Evolutionary conservation across 1,140 invertebrate species (phyloP), one percentile per base, ranked within the genome.

Genomic region (Rhysida immarginata): DNA sequence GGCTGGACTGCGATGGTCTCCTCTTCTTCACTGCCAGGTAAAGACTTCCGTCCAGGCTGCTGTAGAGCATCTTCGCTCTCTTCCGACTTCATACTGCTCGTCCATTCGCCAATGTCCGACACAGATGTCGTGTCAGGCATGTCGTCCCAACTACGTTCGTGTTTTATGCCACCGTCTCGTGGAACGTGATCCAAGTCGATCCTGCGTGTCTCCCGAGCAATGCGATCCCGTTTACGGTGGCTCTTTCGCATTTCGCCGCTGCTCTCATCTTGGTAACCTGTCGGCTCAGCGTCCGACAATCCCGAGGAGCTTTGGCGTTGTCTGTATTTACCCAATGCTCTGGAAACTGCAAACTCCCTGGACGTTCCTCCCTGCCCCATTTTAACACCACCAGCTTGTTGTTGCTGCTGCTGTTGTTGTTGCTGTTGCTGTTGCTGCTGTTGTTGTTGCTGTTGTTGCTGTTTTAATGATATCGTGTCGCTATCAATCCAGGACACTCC

Each of bases 261-360:
- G 13, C 26, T 5, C 16, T 51, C 49, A 8, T 43, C 53, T 5
- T 5, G 27, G 8, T 16, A 11, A 8, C 42, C 21, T 16, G 21
- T 26, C 35, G 8, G 42, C 16, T 54, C 53, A 8, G 46, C 27
- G 24, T 41, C 53, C 24, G 42, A 29, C 44, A 23, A 35, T 26
- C 14, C 43, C 26, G 48, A 46, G 25, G 26, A 18, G 43, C 48
- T 59, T 63, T 86, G 84, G 60, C 83, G 74, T 63, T 86, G 77
- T 51, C 85, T 71, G 67, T 87, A 89, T 71, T 86, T 86, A 24
- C 84, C 84, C 35, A 89, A 69, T 1, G 85, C 85, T 63, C 85
- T 71, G 0, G 84, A 87, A 2, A 87, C 86, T 0, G 85, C 85
- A 68, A 88, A 89, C 69, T 89, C 84, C 77, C 85, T 79, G 51